Evolutionary conservation across 2,888 invertebrate species (phyloP).

Genomic region (Agriopis leucophaearia): DNA sequence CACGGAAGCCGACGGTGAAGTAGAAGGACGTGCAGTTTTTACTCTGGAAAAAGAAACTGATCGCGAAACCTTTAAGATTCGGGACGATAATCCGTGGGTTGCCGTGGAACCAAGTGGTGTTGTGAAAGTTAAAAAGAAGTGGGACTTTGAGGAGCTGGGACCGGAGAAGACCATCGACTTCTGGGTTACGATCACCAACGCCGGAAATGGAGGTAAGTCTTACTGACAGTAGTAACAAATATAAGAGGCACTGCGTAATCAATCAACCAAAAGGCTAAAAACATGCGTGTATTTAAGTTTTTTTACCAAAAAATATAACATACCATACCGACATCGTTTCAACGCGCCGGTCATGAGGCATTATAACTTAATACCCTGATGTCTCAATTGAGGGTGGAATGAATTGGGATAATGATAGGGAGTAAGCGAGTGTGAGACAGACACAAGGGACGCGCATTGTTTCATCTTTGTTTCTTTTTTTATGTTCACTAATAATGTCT

Average conservation of each 20-base stretch:
- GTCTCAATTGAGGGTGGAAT: conserved; percentile 68
- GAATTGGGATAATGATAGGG: conserved; percentile 70
- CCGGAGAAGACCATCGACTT: conserved; percentile 98
- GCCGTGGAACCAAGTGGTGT: conserved; percentile 96
- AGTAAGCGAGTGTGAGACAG: conserved; percentile 45
- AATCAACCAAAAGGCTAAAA: conserved; percentile 27
- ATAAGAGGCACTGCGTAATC: conserved; percentile 29
- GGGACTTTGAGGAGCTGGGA: conserved; percentile 98
- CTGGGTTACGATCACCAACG: conserved; percentile 97
- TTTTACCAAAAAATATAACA: conserved; percentile 1
- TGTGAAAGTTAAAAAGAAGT: conserved; percentile 97
- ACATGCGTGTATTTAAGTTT: neutral
- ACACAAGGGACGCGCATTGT: conserved; percentile 28
- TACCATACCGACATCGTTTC: conserved; percentile 18
- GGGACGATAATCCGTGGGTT: conserved; percentile 98
- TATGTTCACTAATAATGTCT: conserved; percentile 31
- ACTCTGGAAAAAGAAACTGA: conserved; percentile 96
- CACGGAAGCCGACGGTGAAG: conserved; percentile 95
- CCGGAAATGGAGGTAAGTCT: conserved; percentile 94
- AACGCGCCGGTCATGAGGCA: conserved; percentile 26
- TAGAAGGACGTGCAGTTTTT: conserved; percentile 95
- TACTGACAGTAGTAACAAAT: conserved; percentile 13
- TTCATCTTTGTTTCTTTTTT: conserved; percentile 23
- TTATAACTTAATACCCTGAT: conserved; percentile 53
- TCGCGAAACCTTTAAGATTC: conserved; percentile 96